Percentiles rank a stretch among this genome's conserved stretches.
Evolutionary conservation across 2,888 invertebrate genomes (phyloP).

Genomic region (Epiblema foenella): DNA sequence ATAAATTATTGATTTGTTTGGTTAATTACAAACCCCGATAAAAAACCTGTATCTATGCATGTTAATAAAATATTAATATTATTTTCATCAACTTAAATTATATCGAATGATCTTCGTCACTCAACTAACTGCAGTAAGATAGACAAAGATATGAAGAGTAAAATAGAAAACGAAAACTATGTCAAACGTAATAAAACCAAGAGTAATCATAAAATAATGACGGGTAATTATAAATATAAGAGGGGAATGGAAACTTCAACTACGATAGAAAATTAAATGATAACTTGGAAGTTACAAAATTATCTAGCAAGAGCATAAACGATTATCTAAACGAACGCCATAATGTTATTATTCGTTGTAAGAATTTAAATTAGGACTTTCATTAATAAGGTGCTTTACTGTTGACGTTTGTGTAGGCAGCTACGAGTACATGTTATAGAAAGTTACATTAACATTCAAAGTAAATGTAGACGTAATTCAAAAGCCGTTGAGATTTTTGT

Average conservation of each 20-base stretch:
- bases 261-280: conserved; percentile 20
- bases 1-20: too few relatives aligned
- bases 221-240: conserved; percentile 25
- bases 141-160: neutral
- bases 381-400: conserved; percentile 12
- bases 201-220: conserved; percentile 33
- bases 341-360: conserved; percentile 18
- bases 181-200: conserved; percentile 27
- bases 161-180: conserved; percentile 28
- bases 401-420: conserved; percentile 11
- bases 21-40: too few relatives aligned
- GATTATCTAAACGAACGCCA: conserved; percentile 6
- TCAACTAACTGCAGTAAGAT: neutral
- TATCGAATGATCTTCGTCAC: neutral
- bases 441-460: conserved; percentile 31
- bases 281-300: conserved; percentile 7
- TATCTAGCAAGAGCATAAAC: conserved; percentile 10
- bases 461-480: conserved; percentile 2
- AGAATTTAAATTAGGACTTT: conserved; percentile 14
- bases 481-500: conserved; percentile 7
- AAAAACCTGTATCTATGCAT: neutral
- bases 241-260: conserved; percentile 21
- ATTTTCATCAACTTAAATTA: neutral
- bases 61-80: neutral
- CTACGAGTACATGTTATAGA: conserved; percentile 13